Base-by-base conservation (phyloP, 1,140 invertebrate genomes). In the Augochlora pura region DNA sequence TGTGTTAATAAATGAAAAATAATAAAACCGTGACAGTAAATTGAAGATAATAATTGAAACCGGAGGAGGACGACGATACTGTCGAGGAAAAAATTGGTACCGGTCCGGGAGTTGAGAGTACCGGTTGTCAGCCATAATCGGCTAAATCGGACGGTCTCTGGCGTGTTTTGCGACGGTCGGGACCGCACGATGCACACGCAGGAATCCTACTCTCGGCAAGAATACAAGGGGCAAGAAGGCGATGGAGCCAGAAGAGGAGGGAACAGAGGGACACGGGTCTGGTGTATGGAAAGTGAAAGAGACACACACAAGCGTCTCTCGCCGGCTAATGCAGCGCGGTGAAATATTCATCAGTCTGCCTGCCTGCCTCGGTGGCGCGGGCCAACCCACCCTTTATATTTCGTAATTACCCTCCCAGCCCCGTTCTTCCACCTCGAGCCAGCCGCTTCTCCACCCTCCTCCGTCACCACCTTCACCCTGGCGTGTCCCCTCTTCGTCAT, bases 321-420 rank as follows among this genome's bases (percentile, higher is more conserved):
- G 87, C 86, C 85, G 86, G 90, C 90, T 91, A 91, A 91, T 92
- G 91, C 91, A 90, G 88, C 87, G 86, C 91, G 82, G 90, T 92
- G 90, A 92, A 92, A 92, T 92, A 92, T 92, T 92, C 91, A 92
- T 92, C 91, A 91, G 90, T 90, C 89, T 90, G 90, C 84, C 86
- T 88, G 89, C 82, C 88, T 90, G 89, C 79, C 87, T 90, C 88
- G 86, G 84, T 91, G 87, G 85, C 90, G 85, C 85, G 86, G 88
- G 84, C 89, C 87, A 84, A 86, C 88, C 90, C 86, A 91, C 90
- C 91, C 91, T 92, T 91, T 92, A 91, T 91, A 91, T 92, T 92
- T 92, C 89, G 91, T 92, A 91, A 92, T 92, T 92, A 92, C 89
- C 91, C 91, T 89, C 87, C 88, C 87, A 85, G 83, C 71, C 83